Base-by-base conservation (phyloP, 92 coral and sea anemone species). In the Virgularia gustaviana region DNA sequence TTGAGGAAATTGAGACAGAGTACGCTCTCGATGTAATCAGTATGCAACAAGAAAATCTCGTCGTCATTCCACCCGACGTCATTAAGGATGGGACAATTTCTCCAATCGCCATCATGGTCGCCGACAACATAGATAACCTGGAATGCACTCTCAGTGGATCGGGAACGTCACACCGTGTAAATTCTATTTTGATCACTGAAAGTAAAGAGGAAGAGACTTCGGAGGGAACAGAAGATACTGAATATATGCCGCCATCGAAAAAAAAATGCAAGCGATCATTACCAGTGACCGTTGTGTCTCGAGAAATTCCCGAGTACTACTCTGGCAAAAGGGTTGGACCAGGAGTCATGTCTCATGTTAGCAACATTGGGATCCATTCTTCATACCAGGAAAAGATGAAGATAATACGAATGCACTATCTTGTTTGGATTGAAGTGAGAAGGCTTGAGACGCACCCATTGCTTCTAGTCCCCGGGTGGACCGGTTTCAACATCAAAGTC, bases 391-490 rank as follows among this genome's bases (percentile, higher is more conserved):
- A 79, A 11, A 79, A 71, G 33, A 76, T 85, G 23, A 83, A 79
- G 54, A 49, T 58, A 49, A 60, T 57, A 44, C 39, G 49, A 28
- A 32, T 77, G 83, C 78, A 65, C 37, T 76, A 80, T 56, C 94
- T 81, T 23, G 85, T 81, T 43, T 84, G 94, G 85, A n/a, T 80
- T 37, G 86, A 87, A 49, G 68, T 87, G 9, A 79, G 91, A 65
- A 87, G 83, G 66, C 81, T 87, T 38, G 38, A 65, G 43, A 83
- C 83, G 2, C 86, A 87, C 65, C 86, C 92, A 20, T 60, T 87
- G 62, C 70, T 87, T 65, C 76, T 87, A 33, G 88, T 87, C 38
- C 91, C 88, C 52, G 86, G 86, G 19, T 87, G 88, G 88, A 87
- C 94, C 20, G 92, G 86, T 31, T 87, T 87, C 55, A 65, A 79